phyloP scores from a whole-genome alignment of 2,888 invertebrate species.

The Chromoteleia sp. region DNA sequence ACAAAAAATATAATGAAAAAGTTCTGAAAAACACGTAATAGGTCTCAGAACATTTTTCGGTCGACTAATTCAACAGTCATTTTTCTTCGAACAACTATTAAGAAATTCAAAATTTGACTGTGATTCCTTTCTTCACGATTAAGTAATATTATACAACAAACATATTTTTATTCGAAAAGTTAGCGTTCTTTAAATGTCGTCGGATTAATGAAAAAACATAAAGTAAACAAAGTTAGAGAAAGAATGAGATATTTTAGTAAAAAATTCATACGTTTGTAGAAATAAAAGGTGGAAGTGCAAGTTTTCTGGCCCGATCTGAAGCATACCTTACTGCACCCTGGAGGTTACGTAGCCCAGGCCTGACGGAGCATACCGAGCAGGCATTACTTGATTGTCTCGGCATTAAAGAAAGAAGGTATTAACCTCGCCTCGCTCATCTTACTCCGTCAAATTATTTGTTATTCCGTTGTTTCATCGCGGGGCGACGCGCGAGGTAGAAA shows the following conservation, averaged over 20 bases:
- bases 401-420: constrained; percentile 69
- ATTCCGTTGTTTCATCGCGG: constrained; percentile 53
- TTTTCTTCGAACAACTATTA: too few relatives aligned
- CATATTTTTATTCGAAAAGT: not conserved
- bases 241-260: constrained; percentile 39
- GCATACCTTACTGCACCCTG: constrained; percentile 80
- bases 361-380: constrained; percentile 82
- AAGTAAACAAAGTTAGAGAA: constrained; percentile 13
- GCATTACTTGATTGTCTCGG: constrained; percentile 84
- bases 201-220: constrained; percentile 20
- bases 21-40: too few relatives aligned
- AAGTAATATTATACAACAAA: too few relatives aligned
- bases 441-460: constrained; percentile 64
- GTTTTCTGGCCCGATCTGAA: constrained; percentile 63
- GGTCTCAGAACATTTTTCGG: too few relatives aligned
- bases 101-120: too few relatives aligned
- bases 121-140: too few relatives aligned
- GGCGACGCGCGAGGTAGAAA: not conserved
- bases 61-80: too few relatives aligned
- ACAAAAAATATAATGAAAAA: too few relatives aligned
- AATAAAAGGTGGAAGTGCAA: constrained; percentile 64
- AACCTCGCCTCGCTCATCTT: constrained; percentile 53
- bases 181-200: not conserved
- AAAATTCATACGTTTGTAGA: constrained; percentile 66
- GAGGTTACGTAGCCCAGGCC: constrained; percentile 77